Evolutionary conservation across 1,140 invertebrate species (phyloP), one percentile per base, ranked within the genome.

Genomic region (Drosophila sproati): DNA sequence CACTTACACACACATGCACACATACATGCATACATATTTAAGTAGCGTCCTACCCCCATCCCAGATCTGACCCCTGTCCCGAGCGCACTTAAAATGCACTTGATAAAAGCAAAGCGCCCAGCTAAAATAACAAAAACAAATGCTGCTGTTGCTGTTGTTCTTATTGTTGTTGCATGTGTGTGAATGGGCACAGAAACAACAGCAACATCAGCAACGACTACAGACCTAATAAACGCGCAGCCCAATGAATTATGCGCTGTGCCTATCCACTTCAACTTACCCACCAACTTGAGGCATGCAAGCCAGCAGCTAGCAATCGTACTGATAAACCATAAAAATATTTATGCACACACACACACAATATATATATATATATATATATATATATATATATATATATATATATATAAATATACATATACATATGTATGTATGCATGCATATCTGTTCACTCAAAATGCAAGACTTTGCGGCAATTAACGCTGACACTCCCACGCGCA

Each of bases 381-480:
- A 12, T 12, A 12, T 12, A 12, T 12, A 28, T 12, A 80, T 61
- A 60, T 63, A 50, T 2, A 20, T 10, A 61, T 7, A 29, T 12
- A 39, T 28, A 6, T 37, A 12, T 64, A 80, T 50, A 80, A 28
- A 80, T 61, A 60, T 63, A 48, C 3, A 20, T 10, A 61, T 7
- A 29, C 12, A 37, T 28, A 6, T 37, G 37, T 12, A 20, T 50
- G 12, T 8, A 31, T 48, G 12, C n/a, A 35, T 72, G 39, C 74
- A 74, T 62, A 60, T 75, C 55, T 74, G 34, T 35, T 39, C 69
- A 69, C 62, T 82, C 66, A 60, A 82, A 80, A 80, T 82, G 83
- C 77, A 73, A 71, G 80, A 63, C 80, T 89, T 88, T 78, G 77
- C 63, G 69, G 80, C 83, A 89, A 88, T 88, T 89, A 88, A 88